phyloP scores from a whole-genome alignment of 2,797 vertebrate species.

The Chaetodon trifasciatus region DNA sequence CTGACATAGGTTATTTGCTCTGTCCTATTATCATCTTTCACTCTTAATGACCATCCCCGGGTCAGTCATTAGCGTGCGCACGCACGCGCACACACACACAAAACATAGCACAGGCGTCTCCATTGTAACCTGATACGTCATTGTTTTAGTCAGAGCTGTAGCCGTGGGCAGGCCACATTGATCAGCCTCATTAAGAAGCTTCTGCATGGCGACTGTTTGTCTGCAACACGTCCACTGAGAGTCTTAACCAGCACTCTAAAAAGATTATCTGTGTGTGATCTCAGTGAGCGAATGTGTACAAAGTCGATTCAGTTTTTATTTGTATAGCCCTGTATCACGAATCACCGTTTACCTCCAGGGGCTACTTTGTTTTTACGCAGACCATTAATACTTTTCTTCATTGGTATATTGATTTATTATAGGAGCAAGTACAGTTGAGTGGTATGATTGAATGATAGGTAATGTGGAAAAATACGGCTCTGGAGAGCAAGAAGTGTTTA shows the following conservation, averaged over 20 bases:
- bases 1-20: constrained; percentile 28
- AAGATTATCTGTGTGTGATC: constrained; percentile 7
- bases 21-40: constrained; percentile 49
- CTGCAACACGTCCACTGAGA: constrained; percentile 37
- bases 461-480: background rate
- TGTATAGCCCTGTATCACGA: background rate
- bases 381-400: background rate
- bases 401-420: background rate
- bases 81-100: constrained; percentile 2
- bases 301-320: background rate
- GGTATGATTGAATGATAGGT: background rate
- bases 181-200: constrained; percentile 63
- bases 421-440: background rate
- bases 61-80: constrained; percentile 30
- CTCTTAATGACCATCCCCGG: constrained; percentile 38
- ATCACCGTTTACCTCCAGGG: background rate
- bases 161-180: constrained; percentile 51
- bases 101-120: constrained; percentile 20
- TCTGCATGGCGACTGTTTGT: constrained; percentile 46
- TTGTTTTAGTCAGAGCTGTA: constrained; percentile 44
- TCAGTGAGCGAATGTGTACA: background rate
- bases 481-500: background rate
- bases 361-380: constrained; percentile 2
- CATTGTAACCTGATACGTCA: constrained; percentile 43
- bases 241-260: constrained; percentile 19